phyloP scores from a whole-genome alignment of 1,140 invertebrate species.

The Bilobella aurantiaca region DNA sequence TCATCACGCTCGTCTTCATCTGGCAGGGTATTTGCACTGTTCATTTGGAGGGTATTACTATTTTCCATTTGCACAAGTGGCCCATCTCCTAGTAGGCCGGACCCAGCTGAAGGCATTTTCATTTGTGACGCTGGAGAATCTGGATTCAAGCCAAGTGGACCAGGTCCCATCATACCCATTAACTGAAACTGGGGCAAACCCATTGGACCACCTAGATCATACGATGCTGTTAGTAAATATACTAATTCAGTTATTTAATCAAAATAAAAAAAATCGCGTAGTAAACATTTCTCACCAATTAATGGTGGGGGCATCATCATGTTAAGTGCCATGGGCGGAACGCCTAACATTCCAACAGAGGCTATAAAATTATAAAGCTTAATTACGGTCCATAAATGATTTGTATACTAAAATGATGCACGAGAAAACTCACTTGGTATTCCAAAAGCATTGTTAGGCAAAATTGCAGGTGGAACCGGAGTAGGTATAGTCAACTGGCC shows the following conservation, averaged over 20 bases:
- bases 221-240: no score
- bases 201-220: conserved; percentile 16
- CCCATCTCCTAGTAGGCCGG: conserved; percentile 30
- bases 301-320: conserved; percentile 31
- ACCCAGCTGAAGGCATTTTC: conserved; percentile 5
- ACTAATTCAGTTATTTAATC: background rate
- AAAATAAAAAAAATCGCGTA: no score
- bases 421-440: conserved; percentile 20
- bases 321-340: conserved; percentile 24
- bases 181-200: conserved; percentile 9
- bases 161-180: conserved; percentile 16
- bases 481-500: conserved; percentile 8
- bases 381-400: background rate
- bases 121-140: conserved; percentile 8
- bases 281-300: conserved; percentile 15
- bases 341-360: conserved; percentile 21
- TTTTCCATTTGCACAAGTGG: conserved; percentile 1
- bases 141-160: conserved; percentile 6
- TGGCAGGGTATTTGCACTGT: conserved; percentile 6
- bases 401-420: conserved; percentile 4
- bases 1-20: conserved; percentile 17
- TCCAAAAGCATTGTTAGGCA: conserved; percentile 17
- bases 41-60: conserved; percentile 11
- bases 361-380: conserved; percentile 12
- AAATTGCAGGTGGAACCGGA: conserved; percentile 11